Conservation (phyloP, 2,113 vertebrate species). For the Gymnogyps californianus region DNA sequence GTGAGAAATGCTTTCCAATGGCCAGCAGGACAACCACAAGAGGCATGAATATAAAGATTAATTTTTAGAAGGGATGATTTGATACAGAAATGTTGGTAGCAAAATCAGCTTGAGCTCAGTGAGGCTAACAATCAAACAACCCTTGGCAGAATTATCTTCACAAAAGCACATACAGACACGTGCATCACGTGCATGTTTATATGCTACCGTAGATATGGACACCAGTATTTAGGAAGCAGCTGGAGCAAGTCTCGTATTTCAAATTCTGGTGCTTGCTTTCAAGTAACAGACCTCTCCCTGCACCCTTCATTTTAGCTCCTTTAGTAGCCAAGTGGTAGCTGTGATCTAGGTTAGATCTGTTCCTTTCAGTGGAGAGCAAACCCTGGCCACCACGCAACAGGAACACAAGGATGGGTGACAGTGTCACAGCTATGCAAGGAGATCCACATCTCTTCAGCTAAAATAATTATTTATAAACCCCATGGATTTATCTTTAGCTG, state of each 20-base stretch:
- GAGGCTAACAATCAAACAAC: neutral
- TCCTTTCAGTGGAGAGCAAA: neutral
- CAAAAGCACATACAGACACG: rapidly evolving
- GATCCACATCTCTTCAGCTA: neutral
- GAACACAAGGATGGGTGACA: neutral
- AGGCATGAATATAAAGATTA: neutral
- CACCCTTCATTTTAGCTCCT: neutral
- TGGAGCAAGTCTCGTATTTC: neutral
- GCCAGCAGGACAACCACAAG: neutral
- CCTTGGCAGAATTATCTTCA: neutral
- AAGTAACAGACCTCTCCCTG: neutral
- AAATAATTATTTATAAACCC: neutral
- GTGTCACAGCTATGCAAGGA: neutral
- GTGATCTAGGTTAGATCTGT: neutral
- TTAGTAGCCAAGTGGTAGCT: neutral
- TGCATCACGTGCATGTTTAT: neutral
- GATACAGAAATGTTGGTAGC: neutral
- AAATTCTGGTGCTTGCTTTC: neutral
- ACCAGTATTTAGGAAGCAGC: neutral
- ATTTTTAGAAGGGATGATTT: neutral
- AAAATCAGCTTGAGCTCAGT: neutral
- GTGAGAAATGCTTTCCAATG: neutral
- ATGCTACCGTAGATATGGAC: neutral
- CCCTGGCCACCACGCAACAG: neutral
- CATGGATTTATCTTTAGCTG: neutral